A percentile compares a stretch with the other conserved stretches of the same genome.
These are phyloP conservation scores for Panthera tigris DNA, from an alignment of 2,113 vertebrate species.

Conservation along the genomic window DNA sequence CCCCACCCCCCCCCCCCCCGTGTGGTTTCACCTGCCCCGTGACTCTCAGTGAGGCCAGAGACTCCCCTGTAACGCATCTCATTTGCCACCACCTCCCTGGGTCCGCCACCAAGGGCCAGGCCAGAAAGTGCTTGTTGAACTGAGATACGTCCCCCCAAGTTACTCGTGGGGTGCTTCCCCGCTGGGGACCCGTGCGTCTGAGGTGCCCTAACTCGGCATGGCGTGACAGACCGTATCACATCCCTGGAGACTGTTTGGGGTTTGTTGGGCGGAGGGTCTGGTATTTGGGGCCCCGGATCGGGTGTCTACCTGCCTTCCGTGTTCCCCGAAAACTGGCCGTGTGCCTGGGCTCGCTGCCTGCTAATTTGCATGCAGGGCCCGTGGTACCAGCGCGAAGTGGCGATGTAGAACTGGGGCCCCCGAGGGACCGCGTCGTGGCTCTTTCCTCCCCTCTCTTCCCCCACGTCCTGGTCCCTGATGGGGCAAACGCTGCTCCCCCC, in stretches of 20 bases:
- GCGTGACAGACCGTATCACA: fast-evolving
- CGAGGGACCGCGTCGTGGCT: fast-evolving
- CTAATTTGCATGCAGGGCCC: background rate
- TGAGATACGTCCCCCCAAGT: background rate
- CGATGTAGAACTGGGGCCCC: background rate
- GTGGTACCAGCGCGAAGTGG: background rate
- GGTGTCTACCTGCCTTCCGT: background rate
- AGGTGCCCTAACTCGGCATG: fast-evolving
- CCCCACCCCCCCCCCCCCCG: background rate
- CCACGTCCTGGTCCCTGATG: fast-evolving
- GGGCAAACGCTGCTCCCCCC: fast-evolving
- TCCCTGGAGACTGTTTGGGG: background rate
- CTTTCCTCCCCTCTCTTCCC: too few species aligned
- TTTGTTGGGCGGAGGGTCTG: background rate
- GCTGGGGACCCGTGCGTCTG: fast-evolving
- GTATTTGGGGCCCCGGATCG: fast-evolving
- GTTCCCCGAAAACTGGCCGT: background rate
- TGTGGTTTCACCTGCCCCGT: fast-evolving
- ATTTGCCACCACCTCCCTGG: fast-evolving
- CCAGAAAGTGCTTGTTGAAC: background rate
- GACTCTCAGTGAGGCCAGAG: background rate
- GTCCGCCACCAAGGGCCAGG: background rate
- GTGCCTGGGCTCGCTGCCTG: background rate
- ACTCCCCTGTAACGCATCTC: fast-evolving
- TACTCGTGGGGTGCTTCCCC: too few species aligned